phyloP scores from a whole-genome alignment of 2,888 invertebrate genomes.

The Polymixis flavicincta region DNA sequence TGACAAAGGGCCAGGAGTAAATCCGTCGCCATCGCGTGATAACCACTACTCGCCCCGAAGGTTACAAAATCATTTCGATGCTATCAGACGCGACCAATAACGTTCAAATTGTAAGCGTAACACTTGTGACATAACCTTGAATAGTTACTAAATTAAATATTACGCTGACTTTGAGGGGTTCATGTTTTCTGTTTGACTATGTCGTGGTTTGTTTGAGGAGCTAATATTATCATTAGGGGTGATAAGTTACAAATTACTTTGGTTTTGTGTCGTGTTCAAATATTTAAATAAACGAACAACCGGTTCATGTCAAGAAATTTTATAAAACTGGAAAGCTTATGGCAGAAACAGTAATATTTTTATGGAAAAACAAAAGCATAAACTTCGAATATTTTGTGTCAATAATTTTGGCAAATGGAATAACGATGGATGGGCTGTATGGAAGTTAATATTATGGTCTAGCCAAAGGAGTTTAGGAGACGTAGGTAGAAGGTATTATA shows the following conservation, averaged over 20 bases:
- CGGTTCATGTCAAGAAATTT: too few species aligned
- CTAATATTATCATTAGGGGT: conserved; percentile 32
- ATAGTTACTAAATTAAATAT: conserved; percentile 53
- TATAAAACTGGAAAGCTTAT: neutral
- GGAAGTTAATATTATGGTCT: neutral
- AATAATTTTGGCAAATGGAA: neutral
- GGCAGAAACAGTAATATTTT: neutral
- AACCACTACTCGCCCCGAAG: conserved; percentile 60
- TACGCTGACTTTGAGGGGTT: conserved; percentile 35
- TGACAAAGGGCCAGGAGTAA: conserved; percentile 69
- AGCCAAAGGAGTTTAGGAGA: neutral
- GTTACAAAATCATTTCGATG: conserved; percentile 70
- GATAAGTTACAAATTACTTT: neutral
- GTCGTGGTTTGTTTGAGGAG: conserved; percentile 8
- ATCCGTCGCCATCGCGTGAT: conserved; percentile 75
- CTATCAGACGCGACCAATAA: conserved; percentile 70
- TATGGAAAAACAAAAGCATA: too few species aligned
- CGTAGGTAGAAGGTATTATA: too few species aligned
- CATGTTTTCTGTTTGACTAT: conserved; percentile 34
- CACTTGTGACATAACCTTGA: conserved; percentile 66
- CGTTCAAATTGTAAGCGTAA: conserved; percentile 70
- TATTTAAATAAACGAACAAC: neutral
- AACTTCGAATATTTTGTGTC: neutral
- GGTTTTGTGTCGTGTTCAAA: neutral
- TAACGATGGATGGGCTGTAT: neutral